Base-by-base conservation (phyloP, 2,797 vertebrate species). In the Sebastes trivittatus region DNA sequence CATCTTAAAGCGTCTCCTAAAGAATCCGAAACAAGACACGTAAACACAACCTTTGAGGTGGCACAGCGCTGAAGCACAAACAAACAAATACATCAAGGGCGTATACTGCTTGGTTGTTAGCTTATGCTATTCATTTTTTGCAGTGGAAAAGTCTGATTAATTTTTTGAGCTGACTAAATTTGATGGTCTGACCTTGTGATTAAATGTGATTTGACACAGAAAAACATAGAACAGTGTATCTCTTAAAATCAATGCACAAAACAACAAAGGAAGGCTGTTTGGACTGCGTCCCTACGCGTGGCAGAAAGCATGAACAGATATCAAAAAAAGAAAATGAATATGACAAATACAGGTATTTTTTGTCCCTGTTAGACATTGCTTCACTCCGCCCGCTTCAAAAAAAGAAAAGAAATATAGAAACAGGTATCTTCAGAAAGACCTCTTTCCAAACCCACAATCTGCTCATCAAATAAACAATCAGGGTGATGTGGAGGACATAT, bases 1-100 rank as follows among this genome's bases (percentile, higher is more conserved):
- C 79, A 77, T 90, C 60, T 89, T 90, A 90, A 90, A 91, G 87
- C 89, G 86, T 90, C 78, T 58, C 72, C 58, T 76, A 84, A 77
- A 85, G 30, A 89, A 74, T 70, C 30, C 18, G 4, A 74, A 76
- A 77, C 36, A 72, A 65, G 58, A 87, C 62, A 77, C 13, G 36
- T 75, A 71, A 80, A 83, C 82, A 81, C 27, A 77, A 69, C 69
- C 54, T 91, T 81, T 83, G 36, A 82, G 81, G 79, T 87, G 87
- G 87, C 83, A 89, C 84, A 82, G 61, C 68, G 81, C 69, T 75
- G 56, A 78, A 29, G 56, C 62, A 55, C 27, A 54, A 77, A 72
- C 27, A 54, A 77, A 72, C 36, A 61, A 77, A 86, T 83, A 69
- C 77, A 75, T 72, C 16, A 22, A 10, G 80, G 85, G 75, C 8